Evolutionary conservation across 2,113 vertebrate species (phyloP), one percentile per base, ranked within the genome.

Genomic region (Pampusana beccarii): DNA sequence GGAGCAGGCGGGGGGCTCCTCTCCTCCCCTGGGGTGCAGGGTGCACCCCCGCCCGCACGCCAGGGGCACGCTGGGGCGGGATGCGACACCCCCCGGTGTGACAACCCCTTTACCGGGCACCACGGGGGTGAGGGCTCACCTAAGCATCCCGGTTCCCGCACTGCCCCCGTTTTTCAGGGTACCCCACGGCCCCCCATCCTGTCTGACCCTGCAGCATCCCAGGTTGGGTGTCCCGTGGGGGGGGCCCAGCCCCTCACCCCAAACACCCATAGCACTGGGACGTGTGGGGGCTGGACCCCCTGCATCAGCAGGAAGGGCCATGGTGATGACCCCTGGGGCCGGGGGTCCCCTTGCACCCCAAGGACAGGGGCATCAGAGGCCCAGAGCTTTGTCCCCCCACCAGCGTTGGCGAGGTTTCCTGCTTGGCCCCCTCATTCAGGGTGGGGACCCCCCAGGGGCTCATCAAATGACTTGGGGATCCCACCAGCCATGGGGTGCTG

Each of bases 321-420:
- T 21, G 26, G 6, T 0, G 0, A 9, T 8, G 28, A 36, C 4
- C 9, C 31, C 17, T 1, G 6, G 15, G 15, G 8, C 29, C 46
- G 31, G 34, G 40, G 23, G 28, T 42, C 60, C 36, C 13, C 13
- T 38, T 25, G 71, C 44, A 28, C 71, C 80, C 71, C 48, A 29
- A 16, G 24, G 11, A 3, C 20, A 4, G 31, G 26, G 6, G 11
- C 6, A 28, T 17, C 50, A 5, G 33, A 46, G 23, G 5, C 51
- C 21, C 66, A 36, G 33, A 3, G 1, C 24, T 85, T 48, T 11
- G 6, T 0, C 11, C 28, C 4, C 5, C 6, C 1, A 2, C 29
- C 1, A 1, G 13, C 33, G 36, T 15, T 0, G 0, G 34, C 23
- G 36, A 29, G 4, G 7, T 73, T 69, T 74, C 21, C 26, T 3